Percentiles rank a stretch among this genome's conserved stretches.
Conservation (phyloP, 2,888 invertebrate species). For the Conus canariensis region DNA sequence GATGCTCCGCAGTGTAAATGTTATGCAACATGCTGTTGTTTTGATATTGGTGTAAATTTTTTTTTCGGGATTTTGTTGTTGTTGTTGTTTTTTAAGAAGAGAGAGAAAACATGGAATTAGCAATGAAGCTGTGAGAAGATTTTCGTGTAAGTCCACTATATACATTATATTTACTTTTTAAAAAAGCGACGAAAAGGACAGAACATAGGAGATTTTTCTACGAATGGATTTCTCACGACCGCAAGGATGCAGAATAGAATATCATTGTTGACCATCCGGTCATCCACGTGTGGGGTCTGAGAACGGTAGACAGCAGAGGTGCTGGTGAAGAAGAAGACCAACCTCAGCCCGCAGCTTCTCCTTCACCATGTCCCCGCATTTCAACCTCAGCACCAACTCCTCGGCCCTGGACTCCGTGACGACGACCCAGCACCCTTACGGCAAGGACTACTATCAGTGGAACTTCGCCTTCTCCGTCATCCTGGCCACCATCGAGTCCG, state of each 20-base stretch:
- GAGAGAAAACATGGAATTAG: neutral
- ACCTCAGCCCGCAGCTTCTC: too few relatives aligned
- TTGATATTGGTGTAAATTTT: neutral
- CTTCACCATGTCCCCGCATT: neutral
- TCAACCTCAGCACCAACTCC: neutral
- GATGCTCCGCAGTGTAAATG: neutral
- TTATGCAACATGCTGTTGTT: neutral
- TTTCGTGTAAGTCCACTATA: neutral
- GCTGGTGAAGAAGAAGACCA: neutral
- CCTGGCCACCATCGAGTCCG: slow-evolving; percentile 59
- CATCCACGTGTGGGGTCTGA: too few relatives aligned
- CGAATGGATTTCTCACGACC: too few relatives aligned
- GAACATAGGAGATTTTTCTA: too few relatives aligned
- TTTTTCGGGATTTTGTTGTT: neutral
- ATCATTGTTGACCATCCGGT: too few relatives aligned
- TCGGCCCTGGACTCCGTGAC: neutral
- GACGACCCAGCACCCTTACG: neutral
- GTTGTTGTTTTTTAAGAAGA: neutral
- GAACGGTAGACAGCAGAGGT: neutral
- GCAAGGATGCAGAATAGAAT: neutral
- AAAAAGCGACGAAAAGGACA: too few relatives aligned
- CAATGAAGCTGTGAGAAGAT: neutral
- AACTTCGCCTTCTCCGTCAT: slow-evolving; percentile 50
- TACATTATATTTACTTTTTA: neutral
- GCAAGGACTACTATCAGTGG: slow-evolving; percentile 43